Conservation (phyloP, 1,140 invertebrate genomes). For the Melanaphis sacchari region DNA sequence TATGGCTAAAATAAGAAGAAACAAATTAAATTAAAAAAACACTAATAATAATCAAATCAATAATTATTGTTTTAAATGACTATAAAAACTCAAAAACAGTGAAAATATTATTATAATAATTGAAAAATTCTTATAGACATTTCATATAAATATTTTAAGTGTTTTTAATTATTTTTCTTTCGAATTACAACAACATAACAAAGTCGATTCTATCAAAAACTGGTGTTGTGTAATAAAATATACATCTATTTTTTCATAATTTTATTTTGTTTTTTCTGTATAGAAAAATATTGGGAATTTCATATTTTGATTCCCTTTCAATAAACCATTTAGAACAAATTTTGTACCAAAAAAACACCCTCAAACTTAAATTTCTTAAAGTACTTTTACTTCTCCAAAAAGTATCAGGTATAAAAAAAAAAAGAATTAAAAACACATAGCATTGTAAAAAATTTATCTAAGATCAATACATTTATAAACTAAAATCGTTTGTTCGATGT, state of each 20-base stretch:
- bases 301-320: neutral
- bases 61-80: neutral
- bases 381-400: neutral
- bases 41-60: neutral
- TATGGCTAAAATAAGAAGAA: neutral
- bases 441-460: neutral
- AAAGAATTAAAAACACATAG: neutral
- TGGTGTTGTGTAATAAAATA: neutral
- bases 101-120: neutral
- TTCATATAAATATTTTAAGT: neutral
- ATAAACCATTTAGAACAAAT: neutral
- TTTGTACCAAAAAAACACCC: neutral
- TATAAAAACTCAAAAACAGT: neutral
- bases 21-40: neutral
- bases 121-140: too few species aligned
- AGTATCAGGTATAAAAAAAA: neutral
- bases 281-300: neutral
- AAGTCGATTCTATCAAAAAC: neutral
- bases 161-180: neutral
- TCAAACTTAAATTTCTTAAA: neutral
- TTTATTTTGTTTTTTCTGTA: neutral
- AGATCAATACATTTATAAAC: neutral
- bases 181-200: neutral
- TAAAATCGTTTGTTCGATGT: neutral
- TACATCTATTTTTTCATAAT: neutral